Evolutionary conservation across 2,113 vertebrate genomes (phyloP), one percentile per base, ranked within the genome.

Genomic region (Neotoma lepida): DNA sequence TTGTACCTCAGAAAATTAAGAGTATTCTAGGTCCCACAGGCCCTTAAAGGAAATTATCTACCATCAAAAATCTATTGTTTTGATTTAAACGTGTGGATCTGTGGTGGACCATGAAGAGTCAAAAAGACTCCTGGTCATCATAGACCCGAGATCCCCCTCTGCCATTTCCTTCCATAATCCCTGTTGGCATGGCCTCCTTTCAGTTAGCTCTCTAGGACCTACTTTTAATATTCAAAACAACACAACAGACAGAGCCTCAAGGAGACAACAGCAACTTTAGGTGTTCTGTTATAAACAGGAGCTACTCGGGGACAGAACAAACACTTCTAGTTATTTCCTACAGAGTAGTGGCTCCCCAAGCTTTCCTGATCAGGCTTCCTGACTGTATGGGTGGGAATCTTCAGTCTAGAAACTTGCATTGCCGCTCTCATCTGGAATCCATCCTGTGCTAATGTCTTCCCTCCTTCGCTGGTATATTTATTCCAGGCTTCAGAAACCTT

Each of bases 361-460:
- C 61, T 92, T 95, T 96, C 90, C 77, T 28, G 64, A 93, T 44
- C 77, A 96, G 81, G 76, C 96, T 96, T 96, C 81, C 78, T 92
- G 89, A 46, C 68, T 71, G 2, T 24, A 64, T 26, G 51, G 9
- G 39, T 80, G n/a, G 77, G 44, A 80, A 68, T 76, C 68, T 92
- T 63, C 73, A 80, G 61, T 91, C 66, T 78, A 92, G 86, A 94
- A 94, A 88, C 70, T 33, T 76, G 61, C 63, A 28, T 33, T 51
- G 61, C 61, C 1, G 4, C 1, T 85, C 61, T 81, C 78, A 49
- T n/a, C 56, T 80, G 90, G 80, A 92, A 41, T 15, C 63, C 39
- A n/a, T 85, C 30, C 68, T 41, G 4, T 13, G 0, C 4, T 6
- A 56, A 70, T 70, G 41, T 33, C 89, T 86, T 78, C 63, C 49